Evolutionary conservation across 2,797 vertebrate species (phyloP), one percentile per base, ranked within the genome.

Genomic region (Nannoperca obscura): DNA sequence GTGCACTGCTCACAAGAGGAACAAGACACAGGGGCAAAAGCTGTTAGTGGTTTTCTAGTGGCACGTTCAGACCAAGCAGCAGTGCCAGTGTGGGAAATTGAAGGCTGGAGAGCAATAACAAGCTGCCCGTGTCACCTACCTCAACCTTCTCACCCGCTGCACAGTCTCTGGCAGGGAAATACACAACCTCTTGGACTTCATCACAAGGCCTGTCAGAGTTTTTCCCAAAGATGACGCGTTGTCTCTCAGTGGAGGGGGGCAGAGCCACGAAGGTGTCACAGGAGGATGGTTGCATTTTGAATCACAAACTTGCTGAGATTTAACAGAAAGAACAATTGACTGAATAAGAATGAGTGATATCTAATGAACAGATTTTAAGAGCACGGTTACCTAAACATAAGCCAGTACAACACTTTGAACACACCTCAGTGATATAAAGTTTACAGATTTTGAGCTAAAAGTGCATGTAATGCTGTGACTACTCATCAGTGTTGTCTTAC

Each of bases 261-360:
- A 99, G 92, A 85, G 97, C 98, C 93, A 99, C 97, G 27, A 99
- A 98, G 3, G 97, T 99, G 90, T 99, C 97, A 86, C 98, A 99
- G 61, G 98, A 99, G 65, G 71, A 89, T 19, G 95, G 95, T 3
- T 71, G 62, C 95, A 96, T 96, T 6, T 62, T 79, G 8, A 63
- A 13, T 24, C 54, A 55, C 47, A 61, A 9, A 32, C 34, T 19
- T 4, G 0, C 46, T 65, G 47, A 49, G 19, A 67, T 15, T 7
- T n/a, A 61, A 61, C n/a, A 24, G 2, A 52, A 57, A 22, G 3
- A 44, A 32, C 5, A 53, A 0, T 10, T 38, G 3, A 24, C 11
- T 59, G 22, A 12, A 11, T 22, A n/a, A 4, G 6, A 7, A n/a
- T 2, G 0, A 54, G 3, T 12, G 17, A 5, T 19, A 52, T 19